phyloP scores from a whole-genome alignment of 2,797 vertebrate species.

The Crocodylus rhombifer region DNA sequence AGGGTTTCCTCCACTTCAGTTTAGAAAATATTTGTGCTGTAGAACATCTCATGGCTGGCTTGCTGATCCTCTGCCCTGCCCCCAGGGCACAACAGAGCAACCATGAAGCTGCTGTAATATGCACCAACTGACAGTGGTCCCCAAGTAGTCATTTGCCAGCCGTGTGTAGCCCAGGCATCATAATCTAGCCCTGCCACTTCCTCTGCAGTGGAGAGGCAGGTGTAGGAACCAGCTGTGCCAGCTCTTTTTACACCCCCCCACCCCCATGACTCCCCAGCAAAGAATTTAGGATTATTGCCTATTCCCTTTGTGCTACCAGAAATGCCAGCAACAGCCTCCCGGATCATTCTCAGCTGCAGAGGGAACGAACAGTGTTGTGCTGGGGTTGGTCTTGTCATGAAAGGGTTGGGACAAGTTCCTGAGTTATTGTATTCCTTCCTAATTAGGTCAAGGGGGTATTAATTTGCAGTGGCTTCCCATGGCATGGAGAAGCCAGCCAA shows the following conservation, averaged over 20 bases:
- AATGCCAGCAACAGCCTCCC: not conserved
- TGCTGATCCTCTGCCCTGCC: not conserved
- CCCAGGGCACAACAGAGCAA: not conserved
- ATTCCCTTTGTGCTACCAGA: not conserved
- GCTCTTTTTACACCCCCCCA: not conserved
- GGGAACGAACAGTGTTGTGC: too few species aligned
- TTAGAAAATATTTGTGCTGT: not conserved
- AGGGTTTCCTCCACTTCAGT: not conserved
- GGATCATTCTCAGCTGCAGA: not conserved
- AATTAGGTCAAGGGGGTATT: not conserved
- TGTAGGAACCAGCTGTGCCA: not conserved
- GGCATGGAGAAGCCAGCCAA: not conserved
- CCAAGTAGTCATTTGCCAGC: not conserved
- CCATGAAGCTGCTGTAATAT: fast-evolving
- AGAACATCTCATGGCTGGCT: not conserved
- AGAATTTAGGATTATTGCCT: not conserved
- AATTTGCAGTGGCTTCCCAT: not conserved
- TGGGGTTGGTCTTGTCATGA: not conserved
- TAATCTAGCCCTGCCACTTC: not conserved
- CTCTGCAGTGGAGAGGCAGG: not conserved
- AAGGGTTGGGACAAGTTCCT: too few species aligned
- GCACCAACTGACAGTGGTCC: not conserved
- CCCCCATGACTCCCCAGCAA: not conserved
- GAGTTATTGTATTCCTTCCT: not conserved
- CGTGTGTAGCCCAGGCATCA: not conserved